Evolutionary conservation across 2,888 invertebrate species (phyloP).

Genomic region (Willowsia nigromaculata): DNA sequence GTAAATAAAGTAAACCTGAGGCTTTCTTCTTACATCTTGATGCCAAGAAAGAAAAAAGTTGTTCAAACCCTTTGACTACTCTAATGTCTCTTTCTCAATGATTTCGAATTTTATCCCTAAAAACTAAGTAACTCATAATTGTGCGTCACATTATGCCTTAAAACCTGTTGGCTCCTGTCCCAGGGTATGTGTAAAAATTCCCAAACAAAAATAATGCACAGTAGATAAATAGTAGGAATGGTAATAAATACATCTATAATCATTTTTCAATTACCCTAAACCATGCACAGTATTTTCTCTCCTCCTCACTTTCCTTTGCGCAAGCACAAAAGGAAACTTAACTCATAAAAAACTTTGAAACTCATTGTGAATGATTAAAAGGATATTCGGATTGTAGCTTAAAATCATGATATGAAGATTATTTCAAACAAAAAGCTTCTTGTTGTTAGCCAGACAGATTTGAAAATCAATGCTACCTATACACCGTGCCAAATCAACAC

Average conservation of each 20-base stretch:
- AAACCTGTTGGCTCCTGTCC: conserved; percentile 62
- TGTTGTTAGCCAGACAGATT: neutral
- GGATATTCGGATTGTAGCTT: conserved; percentile 44
- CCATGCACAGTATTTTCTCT: neutral
- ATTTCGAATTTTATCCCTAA: conserved; percentile 9
- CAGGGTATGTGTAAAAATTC: neutral
- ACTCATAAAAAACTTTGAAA: conserved; percentile 6
- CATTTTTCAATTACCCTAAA: conserved; percentile 56
- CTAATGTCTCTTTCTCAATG: neutral
- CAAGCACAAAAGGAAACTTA: neutral
- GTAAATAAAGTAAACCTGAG: conserved; percentile 17
- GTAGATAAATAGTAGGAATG: neutral
- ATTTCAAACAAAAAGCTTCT: conserved; percentile 37
- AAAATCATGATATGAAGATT: conserved; percentile 62
- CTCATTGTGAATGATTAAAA: conserved; percentile 55
- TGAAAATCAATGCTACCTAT: conserved; percentile 30
- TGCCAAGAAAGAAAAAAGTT: neutral
- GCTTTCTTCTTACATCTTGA: neutral
- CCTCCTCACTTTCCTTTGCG: neutral
- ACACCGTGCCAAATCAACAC: neutral
- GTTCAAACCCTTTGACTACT: conserved; percentile 13
- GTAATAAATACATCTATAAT: conserved; percentile 58
- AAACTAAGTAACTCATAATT: conserved; percentile 41
- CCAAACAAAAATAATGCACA: neutral
- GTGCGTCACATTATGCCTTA: neutral